A percentile compares a stretch with the other conserved stretches of the same genome.
Evolutionary conservation across 92 coral and sea anemone genomes (phyloP).

Genomic region (Scolanthus callimorphus): DNA sequence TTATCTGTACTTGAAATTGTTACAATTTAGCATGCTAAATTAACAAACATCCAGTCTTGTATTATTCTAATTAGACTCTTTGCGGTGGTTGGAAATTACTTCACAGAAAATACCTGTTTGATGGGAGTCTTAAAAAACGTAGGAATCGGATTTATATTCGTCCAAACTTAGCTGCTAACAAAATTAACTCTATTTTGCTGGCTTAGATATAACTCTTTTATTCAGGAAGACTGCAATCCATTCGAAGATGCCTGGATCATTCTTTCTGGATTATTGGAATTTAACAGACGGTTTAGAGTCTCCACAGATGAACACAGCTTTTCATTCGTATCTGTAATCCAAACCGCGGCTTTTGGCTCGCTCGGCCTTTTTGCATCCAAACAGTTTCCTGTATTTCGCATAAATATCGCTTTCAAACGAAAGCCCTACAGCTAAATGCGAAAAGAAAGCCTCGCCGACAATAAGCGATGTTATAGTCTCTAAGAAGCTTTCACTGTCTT

Average conservation of each 20-base stretch:
- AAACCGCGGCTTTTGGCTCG: neutral
- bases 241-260: no score
- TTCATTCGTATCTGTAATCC: no score
- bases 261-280: neutral
- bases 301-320: neutral
- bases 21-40: neutral
- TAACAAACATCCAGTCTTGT: neutral
- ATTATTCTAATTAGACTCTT: neutral
- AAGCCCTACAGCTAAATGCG: neutral
- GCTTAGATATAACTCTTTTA: no score
- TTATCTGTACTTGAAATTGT: neutral
- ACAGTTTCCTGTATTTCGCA: neutral
- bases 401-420: neutral
- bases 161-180: neutral
- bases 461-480: neutral
- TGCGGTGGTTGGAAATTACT: neutral
- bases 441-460: neutral
- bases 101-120: conserved; percentile 1
- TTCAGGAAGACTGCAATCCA: no score
- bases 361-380: neutral
- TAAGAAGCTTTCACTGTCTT: no score
- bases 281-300: neutral
- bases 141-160: neutral
- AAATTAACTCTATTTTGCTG: no score
- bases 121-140: neutral